Base-by-base conservation (phyloP, 2,113 vertebrate genomes). In the Microtus pennsylvanicus region DNA sequence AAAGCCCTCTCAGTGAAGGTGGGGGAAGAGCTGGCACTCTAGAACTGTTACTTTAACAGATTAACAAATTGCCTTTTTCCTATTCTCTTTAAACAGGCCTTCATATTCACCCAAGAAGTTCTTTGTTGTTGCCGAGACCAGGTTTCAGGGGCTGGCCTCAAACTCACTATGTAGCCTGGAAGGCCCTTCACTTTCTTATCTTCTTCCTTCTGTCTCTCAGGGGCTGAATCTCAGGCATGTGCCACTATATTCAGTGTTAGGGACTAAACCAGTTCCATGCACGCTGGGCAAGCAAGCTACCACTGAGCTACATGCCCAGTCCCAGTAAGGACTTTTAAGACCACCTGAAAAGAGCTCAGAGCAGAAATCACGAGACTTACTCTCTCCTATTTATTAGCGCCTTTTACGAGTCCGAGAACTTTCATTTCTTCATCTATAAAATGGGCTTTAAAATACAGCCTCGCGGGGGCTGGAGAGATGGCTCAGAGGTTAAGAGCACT, bases 401-500 rank as follows among this genome's bases (percentile, higher is more conserved):
- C 65, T 80, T 76, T 93, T 83, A 72, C 19, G 28, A 42, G 35
- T 55, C 35, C 55, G 17, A 90, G 63, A 95, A 63, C 21, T 67
- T 83, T 26, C n/a, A 83, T 45, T 83, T 76, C 83, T 87, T 85
- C 80, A 77, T 86, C 87, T n/a, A 7, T 87, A 61, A 87, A 90
- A 83, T 42, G 14, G 35, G 28, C 28, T 65, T 65, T 26, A 86
- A 5, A 94, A 92, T 10, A 24, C 14, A 88, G 45, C 4, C 33
- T 89, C 45, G 26, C 45, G 3, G 42, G 42, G 42, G 42, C 42
- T 42, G 42, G 42, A 42, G 42, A 42, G 42, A 42, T 3, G 42
- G 42, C 42, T 42, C 42, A 42, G 42, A 42, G 42, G 42, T 42
- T 42, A 42, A 42, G 42, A 42, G 42, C 42, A 42, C 42, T 42